phyloP scores from a whole-genome alignment of 1,140 invertebrate genomes.

The Heliconius hermathena region DNA sequence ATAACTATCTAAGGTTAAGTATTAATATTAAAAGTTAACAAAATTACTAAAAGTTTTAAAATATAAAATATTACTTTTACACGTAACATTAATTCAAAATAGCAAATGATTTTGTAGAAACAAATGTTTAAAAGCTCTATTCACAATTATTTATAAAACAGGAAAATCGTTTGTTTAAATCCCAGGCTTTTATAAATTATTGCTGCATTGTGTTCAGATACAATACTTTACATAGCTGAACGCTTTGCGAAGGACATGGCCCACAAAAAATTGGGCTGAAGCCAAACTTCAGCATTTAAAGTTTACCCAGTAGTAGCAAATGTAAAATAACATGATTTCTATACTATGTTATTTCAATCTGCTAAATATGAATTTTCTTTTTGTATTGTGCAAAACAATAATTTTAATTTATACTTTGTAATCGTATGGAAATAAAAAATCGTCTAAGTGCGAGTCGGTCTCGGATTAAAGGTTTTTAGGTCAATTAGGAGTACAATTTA shows the following conservation, averaged over 20 bases:
- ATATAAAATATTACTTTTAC: neutral
- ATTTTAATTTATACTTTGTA: neutral
- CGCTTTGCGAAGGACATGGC: conserved; percentile 47
- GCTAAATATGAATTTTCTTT: neutral
- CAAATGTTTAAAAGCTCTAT: neutral
- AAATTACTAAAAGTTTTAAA: too few species aligned
- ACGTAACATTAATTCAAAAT: neutral
- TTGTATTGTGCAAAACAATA: neutral
- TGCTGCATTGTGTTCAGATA: conserved; percentile 39
- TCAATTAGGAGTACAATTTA: too few species aligned
- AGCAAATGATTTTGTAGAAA: neutral
- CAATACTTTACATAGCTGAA: conserved; percentile 44
- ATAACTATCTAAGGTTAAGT: too few species aligned
- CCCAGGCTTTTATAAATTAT: conserved; percentile 27
- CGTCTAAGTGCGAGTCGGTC: too few species aligned
- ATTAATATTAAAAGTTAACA: too few species aligned
- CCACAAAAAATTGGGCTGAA: conserved; percentile 54
- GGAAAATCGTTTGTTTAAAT: conserved; percentile 26
- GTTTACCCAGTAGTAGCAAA: conserved; percentile 47
- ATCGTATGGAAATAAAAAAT: too few species aligned
- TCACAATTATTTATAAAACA: conserved; percentile 16
- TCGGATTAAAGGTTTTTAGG: too few species aligned
- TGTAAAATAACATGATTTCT: conserved; percentile 46
- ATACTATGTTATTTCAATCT: conserved; percentile 13
- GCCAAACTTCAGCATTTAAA: conserved; percentile 56